These are phyloP conservation scores for Ariolimax columbianus DNA, from an alignment of 2,888 invertebrate genomes.

Conservation along the genomic window DNA sequence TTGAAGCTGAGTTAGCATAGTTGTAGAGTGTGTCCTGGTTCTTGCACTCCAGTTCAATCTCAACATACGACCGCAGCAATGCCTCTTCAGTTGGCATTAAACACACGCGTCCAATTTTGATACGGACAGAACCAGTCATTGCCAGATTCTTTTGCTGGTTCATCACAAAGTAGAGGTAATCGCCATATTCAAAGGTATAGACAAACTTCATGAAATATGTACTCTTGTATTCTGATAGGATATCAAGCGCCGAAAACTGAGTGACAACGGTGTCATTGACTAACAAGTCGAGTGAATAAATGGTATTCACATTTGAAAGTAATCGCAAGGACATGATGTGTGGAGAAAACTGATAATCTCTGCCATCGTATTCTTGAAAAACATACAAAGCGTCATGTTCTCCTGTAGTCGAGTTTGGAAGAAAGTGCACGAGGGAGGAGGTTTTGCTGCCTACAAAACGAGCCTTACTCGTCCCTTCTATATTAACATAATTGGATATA, in stretches of 20 bases:
- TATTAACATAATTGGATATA: slow-evolving; percentile 48
- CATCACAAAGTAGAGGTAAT: slow-evolving; percentile 72
- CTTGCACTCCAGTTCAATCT: slow-evolving; percentile 70
- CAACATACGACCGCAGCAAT: slow-evolving; percentile 75
- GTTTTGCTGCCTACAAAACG: slow-evolving; percentile 52
- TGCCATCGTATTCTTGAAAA: slow-evolving; percentile 60
- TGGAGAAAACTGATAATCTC: slow-evolving; percentile 50
- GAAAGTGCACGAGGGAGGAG: slow-evolving; percentile 49
- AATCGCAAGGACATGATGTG: slow-evolving; percentile 56
- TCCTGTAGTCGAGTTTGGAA: neutral
- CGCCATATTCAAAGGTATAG: slow-evolving; percentile 67
- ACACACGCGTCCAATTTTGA: slow-evolving; percentile 75
- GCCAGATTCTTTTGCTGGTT: slow-evolving; percentile 62
- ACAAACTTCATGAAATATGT: slow-evolving; percentile 67
- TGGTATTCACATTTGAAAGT: slow-evolving; percentile 3
- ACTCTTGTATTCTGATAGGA: neutral
- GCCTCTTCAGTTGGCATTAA: slow-evolving; percentile 59
- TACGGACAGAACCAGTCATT: slow-evolving; percentile 55
- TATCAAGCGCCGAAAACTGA: slow-evolving; percentile 51
- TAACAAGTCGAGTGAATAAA: slow-evolving; percentile 37
- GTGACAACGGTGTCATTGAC: neutral
- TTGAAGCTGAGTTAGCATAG: slow-evolving; percentile 57
- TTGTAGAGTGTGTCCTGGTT: slow-evolving; percentile 53
- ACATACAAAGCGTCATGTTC: slow-evolving; percentile 55
- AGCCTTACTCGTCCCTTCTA: slow-evolving; percentile 9